phyloP scores from a whole-genome alignment of 2,113 vertebrate species.

The Brevimyrus niger region DNA sequence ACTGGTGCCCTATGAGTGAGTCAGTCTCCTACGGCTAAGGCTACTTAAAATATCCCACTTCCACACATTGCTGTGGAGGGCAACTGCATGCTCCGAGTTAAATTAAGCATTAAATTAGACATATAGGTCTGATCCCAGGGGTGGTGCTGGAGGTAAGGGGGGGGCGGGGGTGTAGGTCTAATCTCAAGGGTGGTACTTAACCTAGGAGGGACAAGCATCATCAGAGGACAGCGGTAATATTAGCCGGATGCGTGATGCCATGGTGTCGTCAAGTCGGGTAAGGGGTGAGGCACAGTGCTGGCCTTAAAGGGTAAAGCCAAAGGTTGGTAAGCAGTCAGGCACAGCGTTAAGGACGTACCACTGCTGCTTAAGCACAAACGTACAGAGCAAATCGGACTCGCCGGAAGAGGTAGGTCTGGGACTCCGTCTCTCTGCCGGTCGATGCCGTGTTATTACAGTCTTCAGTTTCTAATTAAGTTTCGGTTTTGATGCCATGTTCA shows the following conservation, averaged over 20 bases:
- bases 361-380: background rate
- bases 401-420: background rate
- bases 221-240: background rate
- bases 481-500: background rate
- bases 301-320: background rate
- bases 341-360: background rate
- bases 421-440: background rate
- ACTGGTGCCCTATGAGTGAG: background rate
- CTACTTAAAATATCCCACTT: slow-evolving; percentile 4
- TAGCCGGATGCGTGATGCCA: background rate
- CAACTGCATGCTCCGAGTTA: background rate
- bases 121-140: background rate
- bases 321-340: background rate
- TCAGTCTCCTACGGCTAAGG: background rate
- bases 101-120: slow-evolving; percentile 7
- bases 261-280: background rate
- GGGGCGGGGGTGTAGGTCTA: background rate
- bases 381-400: background rate
- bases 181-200: background rate
- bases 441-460: background rate
- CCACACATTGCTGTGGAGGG: background rate
- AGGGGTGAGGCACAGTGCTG: background rate
- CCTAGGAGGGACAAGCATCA: background rate
- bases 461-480: background rate
- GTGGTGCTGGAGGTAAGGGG: background rate